Percentiles rank a stretch among this genome's conserved stretches.
phyloP scores from a whole-genome alignment of 2,113 vertebrate genomes.

The Siphamia tubifer region DNA sequence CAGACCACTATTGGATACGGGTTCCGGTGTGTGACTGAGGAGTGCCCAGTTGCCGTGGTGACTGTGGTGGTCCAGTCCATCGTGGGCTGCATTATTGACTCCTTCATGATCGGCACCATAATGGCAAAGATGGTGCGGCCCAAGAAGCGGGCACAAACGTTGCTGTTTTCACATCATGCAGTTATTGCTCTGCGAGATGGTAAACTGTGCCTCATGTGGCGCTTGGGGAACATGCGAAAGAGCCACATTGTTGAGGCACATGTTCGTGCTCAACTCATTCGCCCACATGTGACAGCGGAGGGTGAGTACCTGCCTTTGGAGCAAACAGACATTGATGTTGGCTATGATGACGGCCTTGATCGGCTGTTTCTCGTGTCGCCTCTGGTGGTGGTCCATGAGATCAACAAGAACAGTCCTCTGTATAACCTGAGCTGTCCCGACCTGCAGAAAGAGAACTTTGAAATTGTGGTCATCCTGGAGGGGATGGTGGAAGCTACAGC shows the following conservation, averaged over 20 bases:
- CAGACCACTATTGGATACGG: conserved; percentile 81
- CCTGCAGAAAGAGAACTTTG: conserved; percentile 89
- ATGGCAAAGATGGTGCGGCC: conserved; percentile 98
- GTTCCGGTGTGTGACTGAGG: conserved; percentile 78
- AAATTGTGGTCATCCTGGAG: conserved; percentile 94
- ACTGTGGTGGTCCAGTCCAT: conserved; percentile 80
- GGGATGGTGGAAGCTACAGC: conserved; percentile 97
- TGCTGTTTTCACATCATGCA: conserved; percentile 91
- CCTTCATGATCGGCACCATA: conserved; percentile 96
- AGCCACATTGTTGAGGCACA: conserved; percentile 97
- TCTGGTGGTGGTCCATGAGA: conserved; percentile 75
- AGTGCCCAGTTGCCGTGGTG: conserved; percentile 73
- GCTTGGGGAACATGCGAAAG: conserved; percentile 92
- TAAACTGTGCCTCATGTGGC: conserved; percentile 96
- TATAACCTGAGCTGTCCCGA: conserved; percentile 83
- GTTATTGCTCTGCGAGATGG: conserved; percentile 90
- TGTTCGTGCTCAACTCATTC: conserved; percentile 93
- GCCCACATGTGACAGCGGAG: conserved; percentile 91
- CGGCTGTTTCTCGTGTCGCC: conserved; percentile 77
- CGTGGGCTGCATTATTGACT: conserved; percentile 89
- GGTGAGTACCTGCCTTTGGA: conserved; percentile 88
- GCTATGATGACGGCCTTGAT: conserved; percentile 77
- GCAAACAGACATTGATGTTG: conserved; percentile 76
- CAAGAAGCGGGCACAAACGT: conserved; percentile 92
- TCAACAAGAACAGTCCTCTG: conserved; percentile 75